phyloP scores from a whole-genome alignment of 2,113 vertebrate genomes.

The Callipepla squamata region DNA sequence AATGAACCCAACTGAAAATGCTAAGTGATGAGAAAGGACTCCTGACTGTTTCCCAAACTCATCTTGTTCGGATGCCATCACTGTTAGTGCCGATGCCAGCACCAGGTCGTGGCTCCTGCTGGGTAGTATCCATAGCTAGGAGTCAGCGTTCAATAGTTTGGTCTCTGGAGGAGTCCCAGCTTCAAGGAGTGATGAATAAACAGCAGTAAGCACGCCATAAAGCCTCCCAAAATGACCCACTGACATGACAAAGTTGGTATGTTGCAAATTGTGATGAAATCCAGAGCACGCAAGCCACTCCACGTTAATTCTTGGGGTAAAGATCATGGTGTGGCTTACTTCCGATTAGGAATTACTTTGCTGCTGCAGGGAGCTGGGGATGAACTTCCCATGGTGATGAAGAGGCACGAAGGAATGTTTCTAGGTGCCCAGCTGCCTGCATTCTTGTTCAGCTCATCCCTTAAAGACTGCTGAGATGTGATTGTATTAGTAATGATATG shows the following conservation, averaged over 20 bases:
- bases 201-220: neutral
- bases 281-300: neutral
- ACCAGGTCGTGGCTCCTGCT: neutral
- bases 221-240: neutral
- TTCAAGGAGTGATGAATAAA: neutral
- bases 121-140: neutral
- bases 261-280: neutral
- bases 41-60: constrained; percentile 18
- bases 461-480: neutral
- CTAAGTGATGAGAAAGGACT: constrained; percentile 45
- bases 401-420: neutral
- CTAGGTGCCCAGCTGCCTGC: neutral
- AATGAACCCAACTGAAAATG: constrained; percentile 48
- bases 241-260: neutral
- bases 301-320: neutral
- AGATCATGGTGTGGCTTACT: neutral
- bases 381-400: neutral
- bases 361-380: neutral
- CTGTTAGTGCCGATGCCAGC: neutral
- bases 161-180: neutral
- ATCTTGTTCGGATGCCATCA: neutral
- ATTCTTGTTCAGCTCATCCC: neutral
- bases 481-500: neutral
- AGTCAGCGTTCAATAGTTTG: neutral
- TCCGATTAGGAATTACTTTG: neutral